These are phyloP conservation scores for Zootoca vivipara DNA, from an alignment of 2,113 vertebrate genomes.

Conservation along the genomic window DNA sequence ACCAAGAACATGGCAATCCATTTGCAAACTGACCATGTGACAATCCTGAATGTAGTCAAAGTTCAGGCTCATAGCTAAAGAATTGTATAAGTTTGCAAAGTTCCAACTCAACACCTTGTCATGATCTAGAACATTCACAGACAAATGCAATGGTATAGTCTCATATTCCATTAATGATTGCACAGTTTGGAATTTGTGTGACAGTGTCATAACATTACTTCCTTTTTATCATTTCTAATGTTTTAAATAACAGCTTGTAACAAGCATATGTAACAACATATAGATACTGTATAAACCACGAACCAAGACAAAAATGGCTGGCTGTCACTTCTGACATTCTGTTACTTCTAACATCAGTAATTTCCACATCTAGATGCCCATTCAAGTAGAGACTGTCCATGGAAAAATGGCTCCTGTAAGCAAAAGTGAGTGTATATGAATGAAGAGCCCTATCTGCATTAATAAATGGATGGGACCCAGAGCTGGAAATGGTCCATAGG, in stretches of 20 bases:
- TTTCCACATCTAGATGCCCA: not conserved
- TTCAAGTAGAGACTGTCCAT: too few relatives aligned
- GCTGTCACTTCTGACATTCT: too few relatives aligned
- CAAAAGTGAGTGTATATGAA: too few relatives aligned
- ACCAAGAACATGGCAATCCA: not conserved
- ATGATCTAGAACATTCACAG: not conserved
- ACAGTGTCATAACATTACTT: too few relatives aligned
- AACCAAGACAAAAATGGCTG: too few relatives aligned
- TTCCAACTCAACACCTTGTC: not conserved
- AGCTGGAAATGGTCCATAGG: conserved; percentile 34
- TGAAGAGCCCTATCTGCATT: too few relatives aligned
- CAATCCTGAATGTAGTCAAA: not conserved
- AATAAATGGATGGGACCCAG: conserved; percentile 20
- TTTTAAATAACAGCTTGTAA: too few relatives aligned
- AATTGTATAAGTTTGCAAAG: not conserved
- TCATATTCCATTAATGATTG: not conserved
- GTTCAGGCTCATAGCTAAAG: not conserved
- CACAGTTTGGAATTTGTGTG: not conserved
- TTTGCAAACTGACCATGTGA: not conserved
- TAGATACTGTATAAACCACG: too few relatives aligned
- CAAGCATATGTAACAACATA: too few relatives aligned
- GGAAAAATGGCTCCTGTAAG: too few relatives aligned
- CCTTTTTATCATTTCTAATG: too few relatives aligned
- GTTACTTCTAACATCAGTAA: not conserved
- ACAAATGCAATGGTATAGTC: not conserved